Percentiles rank a stretch among this genome's conserved stretches.
Conservation (phyloP, 2,797 vertebrate genomes). For the Sandelia bainsii region DNA sequence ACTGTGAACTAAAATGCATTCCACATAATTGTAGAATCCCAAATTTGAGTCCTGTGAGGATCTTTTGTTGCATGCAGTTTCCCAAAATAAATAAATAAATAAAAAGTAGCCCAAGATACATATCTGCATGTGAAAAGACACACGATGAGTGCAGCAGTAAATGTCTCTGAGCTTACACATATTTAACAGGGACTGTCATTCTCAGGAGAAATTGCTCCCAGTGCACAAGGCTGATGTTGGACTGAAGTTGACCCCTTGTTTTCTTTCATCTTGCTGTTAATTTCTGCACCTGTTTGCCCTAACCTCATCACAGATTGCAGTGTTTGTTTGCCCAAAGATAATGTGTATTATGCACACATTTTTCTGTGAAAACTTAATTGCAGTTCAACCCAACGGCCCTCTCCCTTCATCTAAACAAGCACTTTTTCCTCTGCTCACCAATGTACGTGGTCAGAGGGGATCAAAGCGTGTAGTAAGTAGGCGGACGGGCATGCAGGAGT, state of each 20-base stretch:
- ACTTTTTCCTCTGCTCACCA: constrained; percentile 27
- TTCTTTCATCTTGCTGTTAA: constrained; percentile 57
- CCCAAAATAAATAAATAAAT: neutral
- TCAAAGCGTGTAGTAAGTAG: constrained; percentile 64
- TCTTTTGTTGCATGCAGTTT: neutral
- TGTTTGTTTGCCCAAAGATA: constrained; percentile 69
- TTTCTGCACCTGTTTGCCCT: constrained; percentile 59
- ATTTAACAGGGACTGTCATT: constrained; percentile 34
- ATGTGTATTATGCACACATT: constrained; percentile 59
- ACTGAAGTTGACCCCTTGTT: constrained; percentile 53
- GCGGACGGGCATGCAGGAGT: constrained; percentile 50
- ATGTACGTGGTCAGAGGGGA: constrained; percentile 63
- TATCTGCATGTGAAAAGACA: constrained; percentile 12
- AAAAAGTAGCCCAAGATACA: neutral
- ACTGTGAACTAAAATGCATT: constrained; percentile 17
- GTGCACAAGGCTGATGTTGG: constrained; percentile 26
- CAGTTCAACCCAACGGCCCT: constrained; percentile 58
- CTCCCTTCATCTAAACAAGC: constrained; percentile 66
- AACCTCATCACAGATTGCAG: constrained; percentile 51
- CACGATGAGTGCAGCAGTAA: constrained; percentile 8
- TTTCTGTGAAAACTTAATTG: constrained; percentile 74
- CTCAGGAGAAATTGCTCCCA: constrained; percentile 39
- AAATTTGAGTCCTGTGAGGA: neutral
- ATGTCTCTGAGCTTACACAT: constrained; percentile 31
- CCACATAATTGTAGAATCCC: constrained; percentile 1